Evolutionary conservation across 2,888 invertebrate genomes (phyloP).

Genomic region (Melanchra persicariae): DNA sequence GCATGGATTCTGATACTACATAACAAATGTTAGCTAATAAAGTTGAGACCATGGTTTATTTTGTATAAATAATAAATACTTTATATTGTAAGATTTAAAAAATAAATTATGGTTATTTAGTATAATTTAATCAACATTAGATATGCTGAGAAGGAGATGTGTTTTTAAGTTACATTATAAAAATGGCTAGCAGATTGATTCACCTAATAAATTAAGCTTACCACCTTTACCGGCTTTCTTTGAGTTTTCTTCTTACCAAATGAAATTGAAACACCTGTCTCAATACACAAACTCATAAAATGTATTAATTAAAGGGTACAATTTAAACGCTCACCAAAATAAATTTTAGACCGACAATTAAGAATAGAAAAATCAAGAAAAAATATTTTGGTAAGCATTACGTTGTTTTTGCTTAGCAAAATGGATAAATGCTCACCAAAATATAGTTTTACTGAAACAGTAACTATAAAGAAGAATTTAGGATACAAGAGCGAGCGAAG

Average conservation of each 20-base stretch:
- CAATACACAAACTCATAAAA: not conserved
- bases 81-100: not conserved
- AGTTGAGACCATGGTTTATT: not conserved
- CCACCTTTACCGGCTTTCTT: not conserved
- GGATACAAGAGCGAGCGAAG: too few species aligned
- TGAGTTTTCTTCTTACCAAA: not conserved
- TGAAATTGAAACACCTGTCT: not conserved
- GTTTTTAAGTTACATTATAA: not conserved
- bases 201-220: not conserved
- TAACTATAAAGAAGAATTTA: too few species aligned
- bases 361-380: too few species aligned
- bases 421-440: too few species aligned
- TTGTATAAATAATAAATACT: not conserved
- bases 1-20: slow-evolving; percentile 73
- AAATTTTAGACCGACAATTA: too few species aligned
- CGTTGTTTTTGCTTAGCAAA: too few species aligned
- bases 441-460: too few species aligned
- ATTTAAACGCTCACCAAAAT: too few species aligned
- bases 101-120: not conserved
- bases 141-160: not conserved
- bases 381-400: too few species aligned
- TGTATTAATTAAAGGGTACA: too few species aligned
- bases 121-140: not conserved
- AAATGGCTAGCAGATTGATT: not conserved
- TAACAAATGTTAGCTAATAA: not conserved